phyloP scores from a whole-genome alignment of 2,888 invertebrate genomes.

The Lamproptera curius region DNA sequence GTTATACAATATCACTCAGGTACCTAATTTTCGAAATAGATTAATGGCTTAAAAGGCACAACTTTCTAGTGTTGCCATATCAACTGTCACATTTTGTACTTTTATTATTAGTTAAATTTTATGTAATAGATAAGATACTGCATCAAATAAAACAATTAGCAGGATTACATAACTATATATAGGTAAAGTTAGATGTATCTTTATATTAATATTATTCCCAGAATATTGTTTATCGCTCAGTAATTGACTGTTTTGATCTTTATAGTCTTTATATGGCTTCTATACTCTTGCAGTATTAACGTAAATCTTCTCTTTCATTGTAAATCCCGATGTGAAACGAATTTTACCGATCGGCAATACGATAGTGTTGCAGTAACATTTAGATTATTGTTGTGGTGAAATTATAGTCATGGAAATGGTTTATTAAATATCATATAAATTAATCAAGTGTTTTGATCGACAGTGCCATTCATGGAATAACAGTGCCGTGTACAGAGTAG shows the following conservation, averaged over 20 bases:
- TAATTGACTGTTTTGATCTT: not conserved
- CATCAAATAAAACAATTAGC: conserved; percentile 4
- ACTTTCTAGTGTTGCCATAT: not conserved
- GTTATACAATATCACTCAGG: not conserved
- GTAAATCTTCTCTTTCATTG: not conserved
- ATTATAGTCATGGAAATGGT: not conserved
- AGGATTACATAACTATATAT: conserved; percentile 13
- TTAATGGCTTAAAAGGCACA: too few relatives aligned
- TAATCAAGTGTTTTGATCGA: not conserved
- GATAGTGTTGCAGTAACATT: not conserved
- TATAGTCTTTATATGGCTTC: not conserved
- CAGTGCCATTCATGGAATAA: conserved; percentile 17
- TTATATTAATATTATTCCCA: not conserved
- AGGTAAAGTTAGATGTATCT: conserved; percentile 7
- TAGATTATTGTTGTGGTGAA: not conserved
- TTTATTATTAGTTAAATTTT: conserved; percentile 1
- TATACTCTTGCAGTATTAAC: too few relatives aligned
- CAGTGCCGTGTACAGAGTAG: conserved; percentile 50
- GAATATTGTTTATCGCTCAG: not conserved
- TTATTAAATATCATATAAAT: conserved; percentile 1
- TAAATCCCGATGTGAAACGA: conserved; percentile 4
- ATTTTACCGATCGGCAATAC: not conserved
- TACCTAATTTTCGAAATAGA: too few relatives aligned
- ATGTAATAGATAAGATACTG: conserved; percentile 11
- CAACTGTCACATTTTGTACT: not conserved